Evolutionary conservation across 2,113 vertebrate species (phyloP), one percentile per base, ranked within the genome.

Genomic region (Lamprotornis superbus): DNA sequence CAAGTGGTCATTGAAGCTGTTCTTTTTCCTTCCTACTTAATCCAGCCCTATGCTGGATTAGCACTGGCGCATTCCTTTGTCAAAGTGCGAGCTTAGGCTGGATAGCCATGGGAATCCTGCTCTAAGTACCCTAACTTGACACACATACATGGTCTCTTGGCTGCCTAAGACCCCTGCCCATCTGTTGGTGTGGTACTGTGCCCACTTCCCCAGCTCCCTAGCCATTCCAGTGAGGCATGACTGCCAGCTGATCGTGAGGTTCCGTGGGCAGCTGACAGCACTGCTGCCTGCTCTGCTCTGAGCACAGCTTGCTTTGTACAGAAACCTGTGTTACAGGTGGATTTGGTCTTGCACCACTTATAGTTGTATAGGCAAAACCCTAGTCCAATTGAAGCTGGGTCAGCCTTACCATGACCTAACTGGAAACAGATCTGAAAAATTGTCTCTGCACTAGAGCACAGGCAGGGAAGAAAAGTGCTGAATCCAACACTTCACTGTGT

Each of bases 101-200:
- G 92, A 86, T 69, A 75, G 76, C 93, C 87, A 55, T 80, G 91
- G 90, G 90, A 95, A 94, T 94, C 88, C 91, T 95, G 90, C 95
- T 89, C 90, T 96, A 94, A 97, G 95, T 93, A 94, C 94, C 94
- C 74, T 92, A 81, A 81, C 89, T 95, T 94, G 90, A 95, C 94
- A 92, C 86, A 92, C 90, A 96, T 89, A 83, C 90, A 64, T 19
- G 9, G 81, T 94, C 89, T 97, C 90, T 97, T 97, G 97, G 92
- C 96, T 90, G 93, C 80, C 86, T 93, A 33, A 95, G 92, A 96
- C 94, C 93, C 90, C 61, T 94, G 95, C 90, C 97, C 96, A 95
- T 97, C 96, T 98, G 97, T 89, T 80, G 73, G 90, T 27, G 81
- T 97, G 97, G 96, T 95, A 63, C 30, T 23, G 23, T 87, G 94